These are phyloP conservation scores for Spodoptera picta DNA, from an alignment of 2,888 invertebrate genomes.

Conservation along the genomic window DNA sequence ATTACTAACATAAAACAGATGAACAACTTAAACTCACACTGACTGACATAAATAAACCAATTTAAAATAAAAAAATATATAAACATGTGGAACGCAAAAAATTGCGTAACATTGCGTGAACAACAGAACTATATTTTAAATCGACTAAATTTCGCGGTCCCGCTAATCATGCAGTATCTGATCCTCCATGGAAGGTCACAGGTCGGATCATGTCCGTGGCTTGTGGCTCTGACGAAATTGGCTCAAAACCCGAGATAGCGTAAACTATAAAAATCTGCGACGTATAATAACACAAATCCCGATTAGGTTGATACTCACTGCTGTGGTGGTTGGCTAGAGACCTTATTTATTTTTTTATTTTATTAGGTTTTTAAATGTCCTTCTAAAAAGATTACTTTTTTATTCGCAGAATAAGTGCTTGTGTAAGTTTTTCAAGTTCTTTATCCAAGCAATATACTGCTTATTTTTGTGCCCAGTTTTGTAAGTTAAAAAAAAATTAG, in stretches of 20 bases:
- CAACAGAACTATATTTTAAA: too few species aligned
- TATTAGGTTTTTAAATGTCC: too few species aligned
- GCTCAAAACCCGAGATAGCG: constrained; percentile 63
- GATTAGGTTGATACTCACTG: constrained; percentile 53
- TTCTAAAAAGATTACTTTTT: not conserved
- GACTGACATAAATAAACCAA: too few species aligned
- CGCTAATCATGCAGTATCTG: constrained; percentile 51
- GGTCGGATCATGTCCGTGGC: constrained; percentile 67
- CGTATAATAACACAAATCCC: constrained; percentile 64
- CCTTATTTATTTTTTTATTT: too few species aligned
- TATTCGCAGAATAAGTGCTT: not conserved
- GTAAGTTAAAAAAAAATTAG: too few species aligned
- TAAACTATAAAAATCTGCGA: constrained; percentile 63
- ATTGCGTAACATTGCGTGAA: constrained; percentile 15
- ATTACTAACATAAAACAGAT: too few species aligned
- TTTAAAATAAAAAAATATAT: too few species aligned
- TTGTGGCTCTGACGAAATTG: constrained; percentile 62
- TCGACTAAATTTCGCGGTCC: constrained; percentile 17
- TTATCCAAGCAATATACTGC: too few species aligned
- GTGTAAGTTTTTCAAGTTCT: too few species aligned
- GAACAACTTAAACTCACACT: too few species aligned
- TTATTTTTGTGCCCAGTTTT: too few species aligned
- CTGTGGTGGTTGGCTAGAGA: not conserved
- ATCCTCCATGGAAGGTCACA: constrained; percentile 54
- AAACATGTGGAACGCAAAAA: not conserved